Conservation (phyloP, 2,888 invertebrate genomes). For the Hermodice carunculata region DNA sequence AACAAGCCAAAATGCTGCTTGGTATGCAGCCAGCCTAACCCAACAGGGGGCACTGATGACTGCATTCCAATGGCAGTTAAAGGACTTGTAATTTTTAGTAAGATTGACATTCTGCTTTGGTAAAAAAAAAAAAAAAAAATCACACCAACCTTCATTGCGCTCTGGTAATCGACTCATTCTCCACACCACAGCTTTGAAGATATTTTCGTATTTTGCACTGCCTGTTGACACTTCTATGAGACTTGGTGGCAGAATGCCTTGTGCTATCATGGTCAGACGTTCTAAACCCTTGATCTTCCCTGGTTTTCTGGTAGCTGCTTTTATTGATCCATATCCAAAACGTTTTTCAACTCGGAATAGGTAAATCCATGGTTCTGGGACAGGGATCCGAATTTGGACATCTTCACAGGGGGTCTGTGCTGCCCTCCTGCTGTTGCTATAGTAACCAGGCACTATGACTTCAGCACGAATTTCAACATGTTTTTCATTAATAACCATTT, state of each 20-base stretch:
- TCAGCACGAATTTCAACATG: conserved; percentile 95
- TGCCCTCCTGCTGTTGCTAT: conserved; percentile 92
- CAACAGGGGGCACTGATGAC: too few relatives aligned
- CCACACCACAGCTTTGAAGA: conserved; percentile 98
- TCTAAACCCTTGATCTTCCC: conserved; percentile 74
- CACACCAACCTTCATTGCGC: conserved; percentile 90
- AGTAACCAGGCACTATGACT: conserved; percentile 96
- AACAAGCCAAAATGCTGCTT: too few relatives aligned
- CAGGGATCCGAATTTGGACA: conserved; percentile 90
- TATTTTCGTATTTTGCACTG: conserved; percentile 98
- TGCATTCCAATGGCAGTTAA: too few relatives aligned
- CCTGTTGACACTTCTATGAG: conserved; percentile 79
- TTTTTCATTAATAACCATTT: conserved; percentile 73
- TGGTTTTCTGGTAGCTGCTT: conserved; percentile 80
- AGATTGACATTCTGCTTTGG: too few relatives aligned
- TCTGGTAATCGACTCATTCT: conserved; percentile 97
- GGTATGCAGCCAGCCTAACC: too few relatives aligned
- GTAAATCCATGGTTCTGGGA: conserved; percentile 99
- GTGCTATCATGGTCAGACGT: conserved; percentile 67
- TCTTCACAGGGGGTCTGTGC: conserved; percentile 83
- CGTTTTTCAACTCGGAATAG: conserved; percentile 98
- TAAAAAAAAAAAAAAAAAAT: too few relatives aligned
- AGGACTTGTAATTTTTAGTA: too few relatives aligned
- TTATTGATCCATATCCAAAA: conserved; percentile 97
- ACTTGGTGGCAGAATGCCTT: conserved; percentile 61